These are phyloP conservation scores for Neofelis nebulosa DNA, from an alignment of 2,113 vertebrate species.

Conservation along the genomic window DNA sequence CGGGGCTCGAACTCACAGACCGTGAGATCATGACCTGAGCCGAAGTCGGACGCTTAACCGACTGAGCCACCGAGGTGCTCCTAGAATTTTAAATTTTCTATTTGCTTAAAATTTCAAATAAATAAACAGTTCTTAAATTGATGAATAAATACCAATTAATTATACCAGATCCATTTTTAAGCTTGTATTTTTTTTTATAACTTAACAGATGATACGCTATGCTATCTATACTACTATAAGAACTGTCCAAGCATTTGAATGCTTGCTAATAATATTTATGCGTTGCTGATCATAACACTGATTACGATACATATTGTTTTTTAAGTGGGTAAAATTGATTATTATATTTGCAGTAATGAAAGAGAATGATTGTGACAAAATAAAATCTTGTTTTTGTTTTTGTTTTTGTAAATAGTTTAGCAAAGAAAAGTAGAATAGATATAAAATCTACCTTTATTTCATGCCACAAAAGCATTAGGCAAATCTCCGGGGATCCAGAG, in stretches of 20 bases:
- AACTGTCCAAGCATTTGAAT: not conserved
- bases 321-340: not conserved
- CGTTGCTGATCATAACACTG: not conserved
- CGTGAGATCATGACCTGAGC: too few species aligned
- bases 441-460: not conserved
- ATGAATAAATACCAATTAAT: not conserved
- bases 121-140: not conserved
- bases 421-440: not conserved
- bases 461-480: not conserved
- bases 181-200: not conserved
- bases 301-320: not conserved
- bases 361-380: constrained; percentile 25
- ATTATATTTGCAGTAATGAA: not conserved
- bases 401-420: not conserved
- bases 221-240: not conserved
- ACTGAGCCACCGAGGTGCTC: too few species aligned
- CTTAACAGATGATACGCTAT: not conserved
- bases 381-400: not conserved
- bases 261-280: not conserved
- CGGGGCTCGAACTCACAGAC: too few species aligned
- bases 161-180: not conserved
- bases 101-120: not conserved
- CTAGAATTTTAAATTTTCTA: not conserved
- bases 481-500: not conserved
- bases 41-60: too few species aligned